phyloP scores from a whole-genome alignment of 2,113 vertebrate species.

The Scomber scombrus region DNA sequence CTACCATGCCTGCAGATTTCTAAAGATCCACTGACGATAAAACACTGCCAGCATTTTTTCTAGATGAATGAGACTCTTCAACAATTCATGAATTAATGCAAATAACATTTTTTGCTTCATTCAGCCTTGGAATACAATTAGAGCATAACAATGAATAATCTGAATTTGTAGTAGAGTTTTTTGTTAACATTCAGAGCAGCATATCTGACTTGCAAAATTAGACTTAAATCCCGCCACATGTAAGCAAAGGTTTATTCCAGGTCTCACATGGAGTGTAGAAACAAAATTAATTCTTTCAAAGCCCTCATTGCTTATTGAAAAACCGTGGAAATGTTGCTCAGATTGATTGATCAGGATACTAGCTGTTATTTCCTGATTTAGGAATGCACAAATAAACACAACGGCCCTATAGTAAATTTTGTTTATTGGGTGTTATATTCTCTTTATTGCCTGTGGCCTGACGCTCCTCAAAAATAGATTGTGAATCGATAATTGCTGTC shows the following conservation, averaged over 20 bases:
- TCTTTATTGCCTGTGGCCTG: not conserved
- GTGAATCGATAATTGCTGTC: slow-evolving; percentile 45
- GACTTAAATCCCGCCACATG: slow-evolving; percentile 17
- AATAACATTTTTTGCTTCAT: not conserved
- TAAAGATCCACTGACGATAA: slow-evolving; percentile 3
- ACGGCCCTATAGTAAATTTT: slow-evolving; percentile 13
- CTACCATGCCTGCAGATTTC: slow-evolving; percentile 13
- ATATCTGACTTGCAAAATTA: slow-evolving; percentile 21
- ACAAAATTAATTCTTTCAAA: slow-evolving; percentile 30
- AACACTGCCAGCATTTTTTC: too few species aligned
- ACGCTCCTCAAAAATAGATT: slow-evolving; percentile 31
- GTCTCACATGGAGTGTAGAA: slow-evolving; percentile 15
- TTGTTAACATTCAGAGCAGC: slow-evolving; percentile 24
- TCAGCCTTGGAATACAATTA: slow-evolving; percentile 3
- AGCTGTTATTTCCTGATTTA: not conserved
- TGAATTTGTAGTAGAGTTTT: not conserved
- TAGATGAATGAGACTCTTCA: not conserved
- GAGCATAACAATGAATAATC: not conserved
- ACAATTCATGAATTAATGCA: not conserved
- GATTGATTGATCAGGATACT: slow-evolving; percentile 18
- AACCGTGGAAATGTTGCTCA: slow-evolving; percentile 11
- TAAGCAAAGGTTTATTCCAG: slow-evolving; percentile 18
- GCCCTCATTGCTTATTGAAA: slow-evolving; percentile 28
- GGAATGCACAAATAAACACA: slow-evolving; percentile 5
- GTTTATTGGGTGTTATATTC: slow-evolving; percentile 14